phyloP scores from a whole-genome alignment of 2,113 vertebrate species.

The Trematomus loennbergii region DNA sequence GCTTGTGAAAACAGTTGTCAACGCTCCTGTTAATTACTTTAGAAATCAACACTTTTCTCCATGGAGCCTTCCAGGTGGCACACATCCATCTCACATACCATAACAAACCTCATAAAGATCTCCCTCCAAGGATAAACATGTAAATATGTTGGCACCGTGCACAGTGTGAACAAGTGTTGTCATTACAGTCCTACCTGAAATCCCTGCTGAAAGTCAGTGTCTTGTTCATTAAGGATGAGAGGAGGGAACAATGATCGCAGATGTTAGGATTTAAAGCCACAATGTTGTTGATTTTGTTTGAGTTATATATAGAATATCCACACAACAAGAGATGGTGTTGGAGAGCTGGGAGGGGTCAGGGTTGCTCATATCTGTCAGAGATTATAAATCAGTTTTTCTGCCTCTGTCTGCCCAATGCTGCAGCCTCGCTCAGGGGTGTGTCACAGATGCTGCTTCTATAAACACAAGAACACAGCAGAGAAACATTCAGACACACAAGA shows the following conservation, averaged over 20 bases:
- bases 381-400: conserved; percentile 31
- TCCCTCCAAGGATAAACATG: background rate
- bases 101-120: conserved; percentile 3
- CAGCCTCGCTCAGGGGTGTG: conserved; percentile 52
- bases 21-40: conserved; percentile 1
- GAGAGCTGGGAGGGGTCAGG: conserved; percentile 33
- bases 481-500: conserved; percentile 12
- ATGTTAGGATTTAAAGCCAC: background rate
- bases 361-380: background rate
- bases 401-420: conserved; percentile 15
- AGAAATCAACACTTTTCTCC: background rate
- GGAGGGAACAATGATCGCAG: background rate
- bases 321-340: too few species aligned
- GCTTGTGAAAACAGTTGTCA: background rate
- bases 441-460: conserved; percentile 55
- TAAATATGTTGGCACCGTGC: background rate
- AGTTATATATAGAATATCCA: background rate
- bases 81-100: conserved; percentile 9
- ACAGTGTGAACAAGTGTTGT: conserved; percentile 12
- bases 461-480: conserved; percentile 40
- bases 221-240: background rate
- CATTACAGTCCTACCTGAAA: background rate
- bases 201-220: conserved; percentile 6
- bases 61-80: background rate
- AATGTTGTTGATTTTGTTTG: background rate